A percentile compares a stretch with the other conserved stretches of the same genome.
phyloP scores from a whole-genome alignment of 2,113 vertebrate species.

The Anolis carolinensis region DNA sequence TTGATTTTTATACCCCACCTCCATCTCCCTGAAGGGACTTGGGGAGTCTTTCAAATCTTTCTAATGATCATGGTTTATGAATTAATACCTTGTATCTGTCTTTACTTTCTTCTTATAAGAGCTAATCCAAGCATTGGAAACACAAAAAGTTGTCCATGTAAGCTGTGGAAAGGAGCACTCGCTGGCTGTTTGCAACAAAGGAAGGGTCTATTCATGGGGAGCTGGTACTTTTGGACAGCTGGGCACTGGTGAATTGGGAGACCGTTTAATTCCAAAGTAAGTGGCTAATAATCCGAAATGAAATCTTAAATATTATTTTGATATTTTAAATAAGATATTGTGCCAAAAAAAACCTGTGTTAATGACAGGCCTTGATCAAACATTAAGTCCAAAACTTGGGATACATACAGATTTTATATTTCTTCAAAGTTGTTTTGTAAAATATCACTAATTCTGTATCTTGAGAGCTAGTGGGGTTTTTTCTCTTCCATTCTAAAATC shows the following conservation, averaged over 20 bases:
- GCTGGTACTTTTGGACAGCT: constrained; percentile 68
- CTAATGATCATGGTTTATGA: background rate
- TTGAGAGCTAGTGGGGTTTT: background rate
- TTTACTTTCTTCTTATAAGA: constrained; percentile 40
- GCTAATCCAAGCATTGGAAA: constrained; percentile 47
- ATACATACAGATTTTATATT: too few relatives aligned
- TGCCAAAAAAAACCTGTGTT: too few relatives aligned
- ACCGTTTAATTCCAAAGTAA: constrained; percentile 58
- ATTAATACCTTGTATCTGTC: background rate
- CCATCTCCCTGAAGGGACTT: too few relatives aligned
- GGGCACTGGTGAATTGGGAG: constrained; percentile 55
- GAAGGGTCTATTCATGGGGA: constrained; percentile 71
- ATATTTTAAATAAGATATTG: too few relatives aligned
- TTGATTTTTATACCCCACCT: too few relatives aligned
- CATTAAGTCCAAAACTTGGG: too few relatives aligned
- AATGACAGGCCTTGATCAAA: too few relatives aligned
- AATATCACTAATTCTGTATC: background rate
- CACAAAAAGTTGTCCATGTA: constrained; percentile 12
- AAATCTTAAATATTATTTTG: too few relatives aligned
- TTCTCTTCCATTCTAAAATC: background rate
- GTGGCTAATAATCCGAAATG: constrained; percentile 9
- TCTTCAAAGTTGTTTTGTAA: too few relatives aligned
- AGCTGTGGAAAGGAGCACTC: constrained; percentile 72
- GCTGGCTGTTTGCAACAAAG: constrained; percentile 58
- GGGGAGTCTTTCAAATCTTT: background rate